Percentiles rank a stretch among this genome's conserved stretches.
These are phyloP conservation scores for Notiomystis cincta DNA, from an alignment of 2,113 vertebrate species.

Conservation along the genomic window DNA sequence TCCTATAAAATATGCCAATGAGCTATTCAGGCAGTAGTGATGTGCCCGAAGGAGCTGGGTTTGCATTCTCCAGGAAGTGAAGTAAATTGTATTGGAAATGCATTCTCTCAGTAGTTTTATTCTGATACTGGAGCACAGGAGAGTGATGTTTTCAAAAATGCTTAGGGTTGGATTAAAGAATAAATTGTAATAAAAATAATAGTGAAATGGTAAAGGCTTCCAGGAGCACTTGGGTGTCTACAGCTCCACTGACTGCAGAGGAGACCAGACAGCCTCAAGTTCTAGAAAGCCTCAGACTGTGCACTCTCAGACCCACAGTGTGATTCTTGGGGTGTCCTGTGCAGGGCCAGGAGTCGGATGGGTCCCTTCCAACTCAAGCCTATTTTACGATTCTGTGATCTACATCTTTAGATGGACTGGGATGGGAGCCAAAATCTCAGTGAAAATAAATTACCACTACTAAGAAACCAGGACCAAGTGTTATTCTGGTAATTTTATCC, in stretches of 20 bases:
- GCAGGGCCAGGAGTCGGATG: neutral
- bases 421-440: neutral
- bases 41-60: constrained; percentile 47
- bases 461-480: neutral
- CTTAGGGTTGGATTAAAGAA: neutral
- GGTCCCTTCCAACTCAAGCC: neutral
- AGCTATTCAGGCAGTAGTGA: constrained; percentile 56
- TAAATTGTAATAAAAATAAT: neutral
- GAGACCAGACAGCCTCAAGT: neutral
- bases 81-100: constrained; percentile 19
- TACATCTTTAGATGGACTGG: neutral
- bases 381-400: neutral
- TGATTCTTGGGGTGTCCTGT: neutral
- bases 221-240: neutral
- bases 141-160: neutral
- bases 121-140: neutral
- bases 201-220: neutral
- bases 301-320: neutral
- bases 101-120: neutral
- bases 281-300: neutral
- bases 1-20: constrained; percentile 42
- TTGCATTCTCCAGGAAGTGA: constrained; percentile 61
- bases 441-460: neutral
- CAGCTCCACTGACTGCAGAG: neutral
- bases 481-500: neutral